Evolutionary conservation across 92 coral and sea anemone genomes (phyloP), one percentile per base, ranked within the genome.

Genomic region (Paramuricea clavata): DNA sequence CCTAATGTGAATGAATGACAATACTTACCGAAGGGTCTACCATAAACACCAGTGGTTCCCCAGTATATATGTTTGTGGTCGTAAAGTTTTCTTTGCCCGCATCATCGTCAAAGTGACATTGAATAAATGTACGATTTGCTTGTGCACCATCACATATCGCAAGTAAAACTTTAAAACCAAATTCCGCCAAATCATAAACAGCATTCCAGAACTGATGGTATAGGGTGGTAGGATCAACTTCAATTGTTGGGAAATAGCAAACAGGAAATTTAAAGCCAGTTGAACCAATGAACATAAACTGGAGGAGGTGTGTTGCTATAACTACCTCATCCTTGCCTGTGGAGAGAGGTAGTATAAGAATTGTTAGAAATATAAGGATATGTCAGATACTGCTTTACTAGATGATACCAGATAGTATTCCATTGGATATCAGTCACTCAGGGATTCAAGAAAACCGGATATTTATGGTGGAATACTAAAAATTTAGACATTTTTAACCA

Each of bases 261-360:
- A 25, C 41, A 41, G 91, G 91, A 9, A 25, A 22, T 74, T 88
- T 88, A 47, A 88, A 88, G 1, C 91, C 91, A 36, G 87, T 88
- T 2, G 91, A 81, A 17, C 87, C 91, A 88, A 88, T 23, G 34
- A 88, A 88, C 91, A 88, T 88, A 32, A 88, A 88, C 39, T 88
- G 91, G 0, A 81, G 57, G 0, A 88, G 56, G 39, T 88, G 87
- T n/a, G 61, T 72, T 27, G 91, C 91, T n/a, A n/a, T n/a, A 27
- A 88, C 77, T 52, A 21, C n/a, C n/a, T n/a, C n/a, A n/a, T n/a
- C n/a, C n/a, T n/a, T n/a, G n/a, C n/a, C n/a, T n/a, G n/a, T n/a
- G n/a, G n/a, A n/a, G n/a, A n/a, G n/a, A n/a, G n/a, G n/a, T n/a
- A n/a, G n/a, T n/a, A n/a, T n/a, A n/a, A n/a, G n/a, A n/a, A n/a